Base-by-base conservation (phyloP, 2,888 invertebrate species). In the Cryptocephalus primarius region DNA sequence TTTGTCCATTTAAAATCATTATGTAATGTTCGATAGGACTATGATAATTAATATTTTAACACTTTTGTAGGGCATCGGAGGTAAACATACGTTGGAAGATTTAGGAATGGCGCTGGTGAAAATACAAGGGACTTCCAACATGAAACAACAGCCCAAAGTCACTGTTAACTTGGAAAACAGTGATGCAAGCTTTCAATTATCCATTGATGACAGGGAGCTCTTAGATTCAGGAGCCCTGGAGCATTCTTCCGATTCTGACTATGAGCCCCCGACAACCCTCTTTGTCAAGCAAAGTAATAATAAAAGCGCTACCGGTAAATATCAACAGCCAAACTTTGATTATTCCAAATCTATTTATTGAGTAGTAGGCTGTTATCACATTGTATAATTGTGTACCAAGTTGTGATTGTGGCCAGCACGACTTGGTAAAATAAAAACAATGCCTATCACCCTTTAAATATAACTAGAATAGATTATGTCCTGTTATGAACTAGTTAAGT, bases 61-160 rank as follows among this genome's bases (percentile, higher is more conserved):
- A 46, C 42, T 14, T 32, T 43, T 44, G 36, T 44, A 36, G 47
- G 45, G 33, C 54, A 42, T 46, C 48, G 12, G 42, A 48, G 46
- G 44, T 11, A 54, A 56, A 34, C 50, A 48, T 13, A 44, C 47
- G 14, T 48, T 50, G 34, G 65, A 67, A 47, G 70, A 68, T 45
- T 66, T 71, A 47, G 69, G 70, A 56, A 62, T 66, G 57, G 64
- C 64, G 47, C 48, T 69, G 42, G 67, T 63, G n/a, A 64, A 65
- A 56, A 65, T 69, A 41, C 66, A 69, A 46, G 64, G 60, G 36
- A 54, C 58, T 46, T 32, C 32, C 33, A 49, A 51, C 32, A 32
- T 34, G 10, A 45, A 43, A 11, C 33, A 49, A 12, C 48, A 46
- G 40, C 40, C 46, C 33, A 48, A 40, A 33, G 36, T n/a, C 4